Evolutionary conservation across 2,888 invertebrate genomes (phyloP), one percentile per base, ranked within the genome.

Genomic region (Folsomia candida): DNA sequence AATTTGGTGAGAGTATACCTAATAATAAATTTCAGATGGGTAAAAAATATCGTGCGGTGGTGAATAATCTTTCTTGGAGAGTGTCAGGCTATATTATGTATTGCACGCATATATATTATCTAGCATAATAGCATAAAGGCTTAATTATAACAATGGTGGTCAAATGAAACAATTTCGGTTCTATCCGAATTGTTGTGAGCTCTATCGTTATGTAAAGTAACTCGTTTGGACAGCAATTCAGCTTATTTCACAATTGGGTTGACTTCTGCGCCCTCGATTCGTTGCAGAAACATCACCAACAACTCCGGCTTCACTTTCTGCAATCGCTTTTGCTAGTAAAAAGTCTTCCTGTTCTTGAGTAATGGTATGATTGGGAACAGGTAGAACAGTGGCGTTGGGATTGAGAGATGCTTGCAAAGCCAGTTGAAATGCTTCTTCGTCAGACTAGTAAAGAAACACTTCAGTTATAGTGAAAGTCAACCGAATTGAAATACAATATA

Each of bases 391-490:
- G 25, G 65, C 37, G 59, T 29, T 62, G 14, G 20, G 51, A 14
- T 26, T 14, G 83, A 93, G 84, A 0, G 93, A 93, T 18, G 91
- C 83, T 2, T 92, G 90, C 25, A 97, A 83, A 0, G 95, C 95
- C 80, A 88, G 88, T 0, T 94, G 94, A 67, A 96, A 83, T 0
- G 94, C 95, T 83, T 95, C 96, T 82, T 97, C 96, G 85, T 96
- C 96, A 77, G 89, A 90, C 89, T 84, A 62, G 2, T 18, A 64
- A 68, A n/a, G n/a, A n/a, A n/a, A n/a, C n/a, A n/a, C n/a, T n/a
- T n/a, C n/a, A n/a, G n/a, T n/a, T n/a, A n/a, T n/a, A n/a, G n/a
- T n/a, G 26, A 61, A 51, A 68, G 24, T 29, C 54, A 61, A 22
- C 27, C 28, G 18, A 6, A 54, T 54, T 59, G 29, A 26, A n/a